Base-by-base conservation (phyloP, 2,888 invertebrate species). In the Spisula solida region DNA sequence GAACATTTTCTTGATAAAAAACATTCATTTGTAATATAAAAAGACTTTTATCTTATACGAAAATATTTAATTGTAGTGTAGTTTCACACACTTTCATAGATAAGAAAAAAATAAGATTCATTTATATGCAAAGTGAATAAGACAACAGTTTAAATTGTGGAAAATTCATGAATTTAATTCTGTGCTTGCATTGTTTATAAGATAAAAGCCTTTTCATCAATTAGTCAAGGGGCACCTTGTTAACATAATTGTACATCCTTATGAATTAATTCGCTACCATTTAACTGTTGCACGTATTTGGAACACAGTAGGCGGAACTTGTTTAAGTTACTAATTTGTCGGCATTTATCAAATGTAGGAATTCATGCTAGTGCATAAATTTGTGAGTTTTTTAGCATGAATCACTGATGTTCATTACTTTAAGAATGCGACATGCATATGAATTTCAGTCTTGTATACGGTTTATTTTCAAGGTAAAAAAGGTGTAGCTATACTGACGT, bases 241-340 rank as follows among this genome's bases (percentile, higher is more conserved):
- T 66, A 10, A n/a, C 60, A 10, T 66, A 25, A 66, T 66, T 25
- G 25, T 60, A 25, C 60, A 66, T 25, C n/a, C 60, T 10, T 25
- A 66, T 66, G 60, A 66, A 66, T 66, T 25, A 66, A 66, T 66
- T 66, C 60, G n/a, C 60, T 66, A 25, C 25, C 60, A 25, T n/a
- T 66, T 66, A 66, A 66, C 60, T 25, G 60, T 66, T 66, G 25
- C 51, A 51, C 51, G 25, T 25, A 66, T 66, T 10, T 25, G 10
- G 60, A 25, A 66, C 60, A 25, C 60, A 25, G 60, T 25, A 66
- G 60, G 60, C 60, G 25, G 60, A 25, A n/a, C 60, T 66, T 66
- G 60, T 66, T 66, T 25, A 66, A 66, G 25, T 66, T 25, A 66
- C 60, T 25, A 66, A 66, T 66, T 66, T 66, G 60, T 66, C 60